Percentiles rank a stretch among this genome's conserved stretches.
phyloP scores from a whole-genome alignment of 1,140 invertebrate genomes.

The Magallana angulata region DNA sequence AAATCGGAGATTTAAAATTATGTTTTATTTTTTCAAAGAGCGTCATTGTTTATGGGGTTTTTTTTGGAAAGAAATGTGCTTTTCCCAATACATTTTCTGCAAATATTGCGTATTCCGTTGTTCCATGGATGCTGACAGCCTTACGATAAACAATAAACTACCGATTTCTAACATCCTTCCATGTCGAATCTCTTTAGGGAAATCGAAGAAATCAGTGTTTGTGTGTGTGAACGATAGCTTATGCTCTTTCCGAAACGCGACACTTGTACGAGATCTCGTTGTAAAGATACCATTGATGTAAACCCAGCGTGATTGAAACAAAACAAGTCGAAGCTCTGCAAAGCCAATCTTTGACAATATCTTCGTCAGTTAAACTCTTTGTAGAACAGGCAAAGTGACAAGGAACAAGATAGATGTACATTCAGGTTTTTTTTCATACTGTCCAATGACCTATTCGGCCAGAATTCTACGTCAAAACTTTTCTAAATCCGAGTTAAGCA shows the following conservation, averaged over 20 bases:
- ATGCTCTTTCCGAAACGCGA: not conserved
- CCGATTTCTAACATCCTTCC: not conserved
- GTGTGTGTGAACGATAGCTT: not conserved
- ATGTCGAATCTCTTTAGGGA: not conserved
- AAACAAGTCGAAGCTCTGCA: not conserved
- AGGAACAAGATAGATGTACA: no score
- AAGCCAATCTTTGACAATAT: not conserved
- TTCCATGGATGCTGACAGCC: not conserved
- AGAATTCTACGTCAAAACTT: not conserved
- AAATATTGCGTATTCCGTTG: not conserved
- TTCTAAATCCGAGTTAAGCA: not conserved
- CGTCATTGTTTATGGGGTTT: no score
- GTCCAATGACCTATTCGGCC: not conserved
- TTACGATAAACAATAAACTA: not conserved
- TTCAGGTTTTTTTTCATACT: not conserved
- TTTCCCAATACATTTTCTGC: not conserved
- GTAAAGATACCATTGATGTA: not conserved
- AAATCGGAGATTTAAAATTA: constrained; percentile 14
- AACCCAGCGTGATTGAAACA: not conserved
- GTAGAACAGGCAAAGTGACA: no score
- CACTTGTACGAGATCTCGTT: not conserved
- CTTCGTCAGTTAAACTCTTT: no score
- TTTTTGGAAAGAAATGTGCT: no score
- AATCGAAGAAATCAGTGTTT: not conserved
- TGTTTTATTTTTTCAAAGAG: not conserved